Conservation (phyloP, 2,113 vertebrate genomes). For the Alectura lathami region DNA sequence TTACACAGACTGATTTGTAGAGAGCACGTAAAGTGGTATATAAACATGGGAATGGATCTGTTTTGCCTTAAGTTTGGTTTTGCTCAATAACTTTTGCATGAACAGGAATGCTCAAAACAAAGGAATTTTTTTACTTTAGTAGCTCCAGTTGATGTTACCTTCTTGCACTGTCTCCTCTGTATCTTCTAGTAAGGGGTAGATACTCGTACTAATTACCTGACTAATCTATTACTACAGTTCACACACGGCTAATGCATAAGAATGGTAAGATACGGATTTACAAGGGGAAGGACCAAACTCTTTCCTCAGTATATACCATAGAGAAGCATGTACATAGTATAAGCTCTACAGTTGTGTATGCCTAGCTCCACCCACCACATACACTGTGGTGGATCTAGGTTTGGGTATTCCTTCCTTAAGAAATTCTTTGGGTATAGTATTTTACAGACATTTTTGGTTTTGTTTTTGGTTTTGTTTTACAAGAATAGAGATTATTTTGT, state of each 20-base stretch:
- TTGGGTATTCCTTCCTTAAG: not conserved
- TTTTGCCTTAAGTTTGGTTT: slow-evolving; percentile 5
- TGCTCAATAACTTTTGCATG: not conserved
- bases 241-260: not conserved
- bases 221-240: not conserved
- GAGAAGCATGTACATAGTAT: not conserved
- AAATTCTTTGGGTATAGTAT: not conserved
- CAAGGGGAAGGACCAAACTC: not conserved
- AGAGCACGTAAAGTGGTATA: not conserved
- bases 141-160: not conserved
- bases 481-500: not conserved
- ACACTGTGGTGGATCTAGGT: not conserved
- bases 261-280: not conserved
- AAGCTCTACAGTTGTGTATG: not conserved
- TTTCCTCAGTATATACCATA: not conserved
- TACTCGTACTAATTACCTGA: not conserved
- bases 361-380: not conserved
- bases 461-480: not conserved
- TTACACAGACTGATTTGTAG: slow-evolving; percentile 21
- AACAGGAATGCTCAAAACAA: not conserved
- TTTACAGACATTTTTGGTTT: not conserved
- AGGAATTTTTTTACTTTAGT: not conserved
- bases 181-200: not conserved
- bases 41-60: not conserved
- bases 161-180: not conserved